Conservation (phyloP, 2,888 invertebrate species). For the Pomacea canaliculata region DNA sequence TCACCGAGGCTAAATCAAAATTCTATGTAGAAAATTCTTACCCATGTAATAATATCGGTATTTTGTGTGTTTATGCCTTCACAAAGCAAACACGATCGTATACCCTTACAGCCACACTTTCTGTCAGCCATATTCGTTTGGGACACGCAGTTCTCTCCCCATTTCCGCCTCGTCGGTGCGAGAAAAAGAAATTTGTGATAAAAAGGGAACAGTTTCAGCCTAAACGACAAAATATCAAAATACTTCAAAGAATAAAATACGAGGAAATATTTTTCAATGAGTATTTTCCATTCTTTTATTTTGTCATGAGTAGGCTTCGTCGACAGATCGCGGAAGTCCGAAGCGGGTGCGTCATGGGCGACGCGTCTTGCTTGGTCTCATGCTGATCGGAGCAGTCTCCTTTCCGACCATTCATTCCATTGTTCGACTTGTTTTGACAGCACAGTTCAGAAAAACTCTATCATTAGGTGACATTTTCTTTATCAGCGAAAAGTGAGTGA, state of each 20-base stretch:
- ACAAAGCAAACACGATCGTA: conserved; percentile 88
- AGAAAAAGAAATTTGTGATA: too few species aligned
- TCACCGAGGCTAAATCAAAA: too few species aligned
- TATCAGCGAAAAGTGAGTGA: conserved; percentile 22
- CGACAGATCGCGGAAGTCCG: too few species aligned
- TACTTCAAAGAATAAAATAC: too few species aligned
- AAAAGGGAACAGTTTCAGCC: too few species aligned
- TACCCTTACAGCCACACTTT: conserved; percentile 91
- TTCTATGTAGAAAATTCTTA: neutral
- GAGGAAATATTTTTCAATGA: too few species aligned
- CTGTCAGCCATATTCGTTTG: conserved; percentile 9
- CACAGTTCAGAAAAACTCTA: conserved; percentile 4
- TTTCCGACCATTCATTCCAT: conserved; percentile 14
- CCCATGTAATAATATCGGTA: neutral
- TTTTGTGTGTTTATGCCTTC: conserved; percentile 76
- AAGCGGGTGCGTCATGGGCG: conserved; percentile 14
- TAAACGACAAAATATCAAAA: too few species aligned
- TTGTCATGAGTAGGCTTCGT: too few species aligned
- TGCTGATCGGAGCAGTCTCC: conserved; percentile 12
- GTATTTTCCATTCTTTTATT: too few species aligned
- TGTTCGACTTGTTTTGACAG: conserved; percentile 3
- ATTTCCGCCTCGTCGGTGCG: neutral
- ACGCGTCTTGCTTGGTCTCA: conserved; percentile 1
- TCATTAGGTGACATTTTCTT: conserved; percentile 15
- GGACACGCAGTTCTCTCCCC: conserved; percentile 1